Evolutionary conservation across 2,888 invertebrate species (phyloP).

Genomic region (Tenthredo distinguenda): DNA sequence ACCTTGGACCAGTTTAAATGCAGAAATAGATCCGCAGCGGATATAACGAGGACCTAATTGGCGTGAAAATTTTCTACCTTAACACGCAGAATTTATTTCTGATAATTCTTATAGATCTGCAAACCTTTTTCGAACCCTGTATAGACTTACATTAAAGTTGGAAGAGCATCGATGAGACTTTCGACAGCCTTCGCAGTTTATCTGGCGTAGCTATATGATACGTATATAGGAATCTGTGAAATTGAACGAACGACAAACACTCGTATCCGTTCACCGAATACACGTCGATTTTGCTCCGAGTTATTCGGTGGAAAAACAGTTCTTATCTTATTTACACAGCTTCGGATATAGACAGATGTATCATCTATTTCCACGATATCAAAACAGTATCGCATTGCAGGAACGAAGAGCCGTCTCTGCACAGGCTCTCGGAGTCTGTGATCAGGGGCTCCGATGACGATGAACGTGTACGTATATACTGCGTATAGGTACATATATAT

Average conservation of each 20-base stretch:
- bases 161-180: background rate
- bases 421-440: background rate
- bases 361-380: slow-evolving; percentile 16
- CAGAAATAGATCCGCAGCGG: slow-evolving; percentile 15
- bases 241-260: slow-evolving; percentile 23
- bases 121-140: background rate
- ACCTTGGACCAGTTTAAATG: slow-evolving; percentile 29
- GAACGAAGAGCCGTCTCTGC: slow-evolving; percentile 1
- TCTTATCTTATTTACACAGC: slow-evolving; percentile 41
- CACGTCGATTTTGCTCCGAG: background rate
- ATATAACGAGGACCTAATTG: background rate
- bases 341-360: slow-evolving; percentile 15
- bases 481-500: background rate
- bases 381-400: slow-evolving; percentile 20
- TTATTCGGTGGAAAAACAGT: slow-evolving; percentile 32
- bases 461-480: background rate
- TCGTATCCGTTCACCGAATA: background rate
- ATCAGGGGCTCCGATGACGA: background rate
- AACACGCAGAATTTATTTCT: background rate
- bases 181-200: background rate
- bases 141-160: background rate
- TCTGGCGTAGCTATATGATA: background rate
- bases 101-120: background rate
- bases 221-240: background rate
- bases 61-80: background rate